Base-by-base conservation (phyloP, 2,888 invertebrate genomes). In the Sycophila texana region DNA sequence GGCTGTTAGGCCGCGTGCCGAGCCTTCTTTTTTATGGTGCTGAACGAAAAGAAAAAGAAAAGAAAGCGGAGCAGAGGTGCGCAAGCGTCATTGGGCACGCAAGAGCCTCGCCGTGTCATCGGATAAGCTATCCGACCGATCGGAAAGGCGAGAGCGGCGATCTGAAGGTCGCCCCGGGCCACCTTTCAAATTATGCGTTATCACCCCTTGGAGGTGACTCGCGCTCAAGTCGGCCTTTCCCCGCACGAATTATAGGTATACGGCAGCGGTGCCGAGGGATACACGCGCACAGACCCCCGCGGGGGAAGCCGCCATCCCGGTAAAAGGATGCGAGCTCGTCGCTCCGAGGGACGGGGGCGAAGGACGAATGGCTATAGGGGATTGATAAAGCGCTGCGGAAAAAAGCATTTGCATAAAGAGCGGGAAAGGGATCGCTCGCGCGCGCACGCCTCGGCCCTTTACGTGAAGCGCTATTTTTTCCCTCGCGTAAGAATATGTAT, bases 361-460 rank as follows among this genome's bases (percentile, higher is more conserved):
- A 39, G 60, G 65, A 76, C 67, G 68, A 73, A 76, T 68, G 73
- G 73, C 63, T 76, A 60, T n/a, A 30, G 74, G 74, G 72, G 78
- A 65, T 81, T 81, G 81, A 81, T 78, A 81, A 78, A 81, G 73
- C 73, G 55, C 63, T 47, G 71, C 55, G 74, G 71, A 63, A 74
- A 70, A 77, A 57, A 67, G 53, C 63, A 74, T 81, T 81, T 81
- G 78, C 81, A 81, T 81, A 79, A 78, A 65, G 74, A 75, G 14
- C 18, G 61, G 4, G 16, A 12, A 16, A n/a, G 39, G 68, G 55
- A n/a, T 7, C 68, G 55, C 55, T 63, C 18, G 12, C 63, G 39
- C 57, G 49, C 63, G 68, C 26, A 18, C 60, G 47, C 51, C 57
- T 68, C 13, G 49, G 30, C n/a, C 58, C 20, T 53, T 47, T 47